A percentile compares a stretch with the other conserved stretches of the same genome.
Evolutionary conservation across 92 coral and sea anemone species (phyloP).

Genomic region (Palythoa grandiflora): DNA sequence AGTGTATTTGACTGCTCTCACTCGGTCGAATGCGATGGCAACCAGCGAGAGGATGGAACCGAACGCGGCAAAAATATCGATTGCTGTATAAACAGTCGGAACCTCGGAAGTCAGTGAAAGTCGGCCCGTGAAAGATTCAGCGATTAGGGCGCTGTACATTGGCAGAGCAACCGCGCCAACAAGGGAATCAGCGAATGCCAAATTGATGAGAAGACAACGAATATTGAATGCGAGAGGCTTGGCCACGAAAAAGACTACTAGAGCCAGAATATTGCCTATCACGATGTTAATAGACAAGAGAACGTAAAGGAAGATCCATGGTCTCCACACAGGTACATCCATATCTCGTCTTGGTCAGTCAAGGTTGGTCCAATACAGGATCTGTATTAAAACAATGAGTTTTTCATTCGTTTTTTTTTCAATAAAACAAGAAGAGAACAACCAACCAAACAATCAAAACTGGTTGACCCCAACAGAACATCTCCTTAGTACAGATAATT

Average conservation of each 20-base stretch:
- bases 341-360: neutral
- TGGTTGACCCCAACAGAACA: too few species aligned
- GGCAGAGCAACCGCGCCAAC: conserved; percentile 34
- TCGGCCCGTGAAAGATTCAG: neutral
- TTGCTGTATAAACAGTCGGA: conserved; percentile 26
- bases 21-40: conserved; percentile 39
- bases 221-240: conserved; percentile 33
- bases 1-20: conserved; percentile 14
- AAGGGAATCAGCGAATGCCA: conserved; percentile 35
- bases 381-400: neutral
- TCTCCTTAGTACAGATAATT: too few species aligned
- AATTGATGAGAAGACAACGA: conserved; percentile 37
- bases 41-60: conserved; percentile 39
- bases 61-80: conserved; percentile 41
- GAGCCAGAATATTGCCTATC: conserved; percentile 31
- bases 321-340: conserved; percentile 46
- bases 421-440: too few species aligned
- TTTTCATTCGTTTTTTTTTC: neutral
- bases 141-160: conserved; percentile 5
- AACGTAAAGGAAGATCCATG: conserved; percentile 29
- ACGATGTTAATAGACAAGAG: conserved; percentile 15
- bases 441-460: too few species aligned
- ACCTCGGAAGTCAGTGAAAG: neutral
- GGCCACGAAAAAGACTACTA: conserved; percentile 24
- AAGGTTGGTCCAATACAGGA: neutral